phyloP scores from a whole-genome alignment of 2,113 vertebrate species.

The Chlamydotis undulata region DNA sequence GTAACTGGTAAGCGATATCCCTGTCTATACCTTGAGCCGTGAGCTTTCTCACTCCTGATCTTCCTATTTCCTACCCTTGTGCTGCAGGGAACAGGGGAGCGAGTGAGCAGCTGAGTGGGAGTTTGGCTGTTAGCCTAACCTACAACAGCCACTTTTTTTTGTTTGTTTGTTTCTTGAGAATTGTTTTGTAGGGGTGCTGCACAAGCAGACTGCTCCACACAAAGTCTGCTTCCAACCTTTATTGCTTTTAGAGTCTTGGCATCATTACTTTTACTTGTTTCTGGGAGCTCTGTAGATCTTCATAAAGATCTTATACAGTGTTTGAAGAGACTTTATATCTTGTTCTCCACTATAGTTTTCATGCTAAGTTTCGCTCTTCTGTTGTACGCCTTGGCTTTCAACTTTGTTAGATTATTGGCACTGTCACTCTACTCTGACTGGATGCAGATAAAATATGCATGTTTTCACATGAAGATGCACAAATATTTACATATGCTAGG shows the following conservation, averaged over 20 bases:
- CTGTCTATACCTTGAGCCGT: not conserved
- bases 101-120: fast-evolving
- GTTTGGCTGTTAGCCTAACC: not conserved
- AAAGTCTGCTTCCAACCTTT: not conserved
- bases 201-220: not conserved
- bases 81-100: not conserved
- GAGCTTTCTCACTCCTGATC: not conserved
- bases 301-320: not conserved
- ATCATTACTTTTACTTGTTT: not conserved
- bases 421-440: not conserved
- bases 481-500: not conserved
- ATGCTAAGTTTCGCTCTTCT: not conserved
- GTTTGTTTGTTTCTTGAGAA: not conserved
- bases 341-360: not conserved
- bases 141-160: not conserved
- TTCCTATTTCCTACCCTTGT: not conserved
- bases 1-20: not conserved
- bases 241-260: not conserved
- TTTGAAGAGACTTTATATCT: not conserved
- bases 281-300: not conserved
- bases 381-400: not conserved
- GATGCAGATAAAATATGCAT: not conserved
- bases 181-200: not conserved
- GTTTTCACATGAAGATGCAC: not conserved
- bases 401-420: not conserved